Evolutionary conservation across 2,113 vertebrate species (phyloP).

Genomic region (Oryzias celebensis): DNA sequence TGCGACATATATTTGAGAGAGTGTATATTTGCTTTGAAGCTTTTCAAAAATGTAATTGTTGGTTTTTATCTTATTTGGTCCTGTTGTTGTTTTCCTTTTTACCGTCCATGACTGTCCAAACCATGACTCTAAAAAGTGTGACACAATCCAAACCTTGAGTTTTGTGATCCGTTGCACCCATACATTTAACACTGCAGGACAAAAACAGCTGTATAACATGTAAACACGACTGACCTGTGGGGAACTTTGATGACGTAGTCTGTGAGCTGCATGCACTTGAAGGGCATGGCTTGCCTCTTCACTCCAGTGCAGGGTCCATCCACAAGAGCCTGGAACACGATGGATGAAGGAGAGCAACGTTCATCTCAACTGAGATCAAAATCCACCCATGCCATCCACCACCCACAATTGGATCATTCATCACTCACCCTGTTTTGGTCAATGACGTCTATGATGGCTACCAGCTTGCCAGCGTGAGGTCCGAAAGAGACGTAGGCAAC

Average conservation of each 20-base stretch:
- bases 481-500: constrained; percentile 79
- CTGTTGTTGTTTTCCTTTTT: no score
- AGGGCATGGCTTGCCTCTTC: constrained; percentile 93
- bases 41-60: no score
- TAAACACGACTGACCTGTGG: constrained; percentile 77
- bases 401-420: background rate
- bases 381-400: background rate
- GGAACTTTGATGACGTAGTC: constrained; percentile 96
- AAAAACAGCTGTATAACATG: no score
- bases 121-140: no score
- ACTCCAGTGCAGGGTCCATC: constrained; percentile 93
- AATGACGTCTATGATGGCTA: constrained; percentile 95
- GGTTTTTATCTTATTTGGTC: no score
- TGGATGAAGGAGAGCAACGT: background rate
- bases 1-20: no score
- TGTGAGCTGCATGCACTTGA: constrained; percentile 85
- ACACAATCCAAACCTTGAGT: no score
- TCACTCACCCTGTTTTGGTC: constrained; percentile 90
- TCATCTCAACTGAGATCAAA: background rate
- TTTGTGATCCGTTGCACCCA: no score
- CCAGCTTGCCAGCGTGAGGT: constrained; percentile 90
- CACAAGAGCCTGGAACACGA: constrained; percentile 82
- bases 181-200: no score
- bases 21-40: no score
- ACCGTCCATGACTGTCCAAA: no score